Conservation (phyloP, 2,888 invertebrate species). For the Drosophila falleni region DNA sequence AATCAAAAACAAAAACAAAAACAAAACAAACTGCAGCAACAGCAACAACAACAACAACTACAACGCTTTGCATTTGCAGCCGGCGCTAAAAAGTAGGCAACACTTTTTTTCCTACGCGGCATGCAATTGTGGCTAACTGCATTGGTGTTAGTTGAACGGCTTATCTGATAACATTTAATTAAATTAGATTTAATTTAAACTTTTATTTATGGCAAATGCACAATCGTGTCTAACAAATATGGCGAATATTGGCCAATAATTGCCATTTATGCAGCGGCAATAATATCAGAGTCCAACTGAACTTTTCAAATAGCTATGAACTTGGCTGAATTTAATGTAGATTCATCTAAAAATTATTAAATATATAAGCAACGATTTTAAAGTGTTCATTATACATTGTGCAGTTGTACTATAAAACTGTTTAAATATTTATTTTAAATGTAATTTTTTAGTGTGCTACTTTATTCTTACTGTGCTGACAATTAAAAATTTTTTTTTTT, state of each 20-base stretch:
- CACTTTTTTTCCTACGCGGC: slow-evolving; percentile 31
- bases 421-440: neutral
- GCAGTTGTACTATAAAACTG: neutral
- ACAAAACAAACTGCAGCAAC: slow-evolving; percentile 69
- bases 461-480: too few relatives aligned
- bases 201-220: slow-evolving; percentile 46
- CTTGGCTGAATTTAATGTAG: neutral
- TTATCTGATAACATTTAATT: slow-evolving; percentile 68
- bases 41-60: slow-evolving; percentile 21
- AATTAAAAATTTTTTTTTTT: too few relatives aligned
- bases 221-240: neutral
- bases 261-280: neutral
- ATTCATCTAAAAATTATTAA: too few relatives aligned
- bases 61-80: slow-evolving; percentile 33
- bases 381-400: too few relatives aligned
- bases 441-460: too few relatives aligned
- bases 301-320: neutral
- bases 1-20: slow-evolving; percentile 80
- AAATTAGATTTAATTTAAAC: slow-evolving; percentile 64
- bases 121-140: slow-evolving; percentile 1
- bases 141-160: slow-evolving; percentile 42
- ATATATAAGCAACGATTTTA: neutral
- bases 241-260: slow-evolving; percentile 44
- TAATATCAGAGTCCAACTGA: neutral
- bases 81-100: slow-evolving; percentile 77